phyloP scores from a whole-genome alignment of 2,888 invertebrate genomes.

The Diploptera punctata region DNA sequence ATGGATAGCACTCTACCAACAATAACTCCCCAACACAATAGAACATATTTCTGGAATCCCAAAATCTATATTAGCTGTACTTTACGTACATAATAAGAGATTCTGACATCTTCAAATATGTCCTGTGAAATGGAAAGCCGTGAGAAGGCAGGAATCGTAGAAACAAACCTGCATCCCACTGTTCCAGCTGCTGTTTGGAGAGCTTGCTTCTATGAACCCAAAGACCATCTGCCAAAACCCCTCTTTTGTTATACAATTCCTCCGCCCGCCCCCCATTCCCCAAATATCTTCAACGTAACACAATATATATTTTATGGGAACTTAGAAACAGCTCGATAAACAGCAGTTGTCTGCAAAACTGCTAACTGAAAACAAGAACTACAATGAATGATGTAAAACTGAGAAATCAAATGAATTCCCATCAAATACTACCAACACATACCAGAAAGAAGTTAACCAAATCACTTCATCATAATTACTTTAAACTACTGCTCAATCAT shows the following conservation, averaged over 20 bases:
- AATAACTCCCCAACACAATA: neutral
- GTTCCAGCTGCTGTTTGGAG: slow-evolving; percentile 26
- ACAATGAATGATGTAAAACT: neutral
- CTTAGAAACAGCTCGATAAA: slow-evolving; percentile 4
- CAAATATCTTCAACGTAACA: slow-evolving; percentile 16
- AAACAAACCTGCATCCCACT: slow-evolving; percentile 39
- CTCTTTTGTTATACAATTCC: neutral
- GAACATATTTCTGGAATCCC: neutral
- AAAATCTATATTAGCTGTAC: neutral
- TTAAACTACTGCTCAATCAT: slow-evolving; percentile 23
- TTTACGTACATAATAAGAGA: neutral
- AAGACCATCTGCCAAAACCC: no score
- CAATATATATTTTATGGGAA: neutral
- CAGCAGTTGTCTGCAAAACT: slow-evolving; percentile 3
- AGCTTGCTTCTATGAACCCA: slow-evolving; percentile 33
- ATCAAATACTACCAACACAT: slow-evolving; percentile 29
- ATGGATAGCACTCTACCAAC: no score
- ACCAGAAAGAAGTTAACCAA: slow-evolving; percentile 10
- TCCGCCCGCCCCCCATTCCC: no score
- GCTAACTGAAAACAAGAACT: slow-evolving; percentile 18
- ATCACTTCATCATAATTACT: neutral
- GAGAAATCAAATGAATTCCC: neutral
- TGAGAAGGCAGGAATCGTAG: slow-evolving; percentile 32
- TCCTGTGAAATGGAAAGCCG: no score
- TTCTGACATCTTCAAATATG: no score